phyloP scores from a whole-genome alignment of 2,797 vertebrate genomes.

The Macropus fuliginosus region DNA sequence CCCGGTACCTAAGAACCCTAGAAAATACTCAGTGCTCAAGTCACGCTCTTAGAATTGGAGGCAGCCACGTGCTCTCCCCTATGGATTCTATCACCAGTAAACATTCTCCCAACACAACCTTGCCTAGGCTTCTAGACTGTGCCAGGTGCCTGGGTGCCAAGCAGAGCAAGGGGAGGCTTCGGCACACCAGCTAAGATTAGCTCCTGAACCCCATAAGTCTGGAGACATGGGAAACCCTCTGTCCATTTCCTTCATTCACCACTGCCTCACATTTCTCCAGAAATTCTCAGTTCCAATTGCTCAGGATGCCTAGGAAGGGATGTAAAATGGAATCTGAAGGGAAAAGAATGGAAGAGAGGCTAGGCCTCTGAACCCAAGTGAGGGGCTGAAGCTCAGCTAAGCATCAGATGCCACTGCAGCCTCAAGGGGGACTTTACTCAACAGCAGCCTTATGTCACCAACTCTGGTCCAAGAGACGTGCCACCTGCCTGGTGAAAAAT shows the following conservation, averaged over 20 bases:
- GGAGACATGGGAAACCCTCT: background rate
- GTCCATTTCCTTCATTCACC: background rate
- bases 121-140: background rate
- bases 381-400: background rate
- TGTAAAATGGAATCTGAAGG: background rate
- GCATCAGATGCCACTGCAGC: background rate
- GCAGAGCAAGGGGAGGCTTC: background rate
- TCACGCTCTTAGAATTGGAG: background rate
- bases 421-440: background rate
- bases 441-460: background rate
- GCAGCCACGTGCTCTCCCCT: background rate
- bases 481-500: background rate
- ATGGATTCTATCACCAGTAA: background rate
- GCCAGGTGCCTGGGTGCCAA: background rate
- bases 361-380: background rate
- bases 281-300: background rate
- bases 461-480: background rate
- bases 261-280: background rate
- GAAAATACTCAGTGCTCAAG: background rate
- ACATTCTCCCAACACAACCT: background rate
- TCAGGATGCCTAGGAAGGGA: background rate
- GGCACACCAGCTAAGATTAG: background rate
- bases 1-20: background rate
- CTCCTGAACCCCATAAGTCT: background rate
- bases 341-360: background rate